Evolutionary conservation across 2,113 vertebrate species (phyloP).

Genomic region (Tragelaphus imberbis): DNA sequence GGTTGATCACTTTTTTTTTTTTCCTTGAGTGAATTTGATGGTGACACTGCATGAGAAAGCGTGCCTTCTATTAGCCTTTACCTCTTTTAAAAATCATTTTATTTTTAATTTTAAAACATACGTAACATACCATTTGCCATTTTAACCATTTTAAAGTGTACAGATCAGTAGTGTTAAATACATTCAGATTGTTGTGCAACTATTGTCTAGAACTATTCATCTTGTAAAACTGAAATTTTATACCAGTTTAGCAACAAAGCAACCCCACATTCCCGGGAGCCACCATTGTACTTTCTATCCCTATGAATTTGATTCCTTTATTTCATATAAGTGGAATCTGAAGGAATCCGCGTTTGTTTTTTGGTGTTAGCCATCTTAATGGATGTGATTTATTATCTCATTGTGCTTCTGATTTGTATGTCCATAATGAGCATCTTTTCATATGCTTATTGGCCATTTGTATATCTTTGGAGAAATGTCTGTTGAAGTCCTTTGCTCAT

Average conservation of each 20-base stretch:
- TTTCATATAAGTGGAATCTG: background rate
- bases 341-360: background rate
- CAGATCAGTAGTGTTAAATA: background rate
- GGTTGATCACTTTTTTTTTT: background rate
- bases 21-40: background rate
- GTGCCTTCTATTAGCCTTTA: background rate
- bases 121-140: background rate
- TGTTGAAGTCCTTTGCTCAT: background rate
- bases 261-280: background rate
- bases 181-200: background rate
- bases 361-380: background rate
- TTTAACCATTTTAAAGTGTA: background rate
- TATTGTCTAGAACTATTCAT: background rate
- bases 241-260: background rate
- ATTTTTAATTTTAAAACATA: background rate
- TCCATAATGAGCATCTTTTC: background rate
- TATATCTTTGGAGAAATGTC: background rate
- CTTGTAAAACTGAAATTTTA: background rate
- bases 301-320: background rate
- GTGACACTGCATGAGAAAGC: background rate
- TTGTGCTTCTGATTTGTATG: background rate
- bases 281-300: background rate
- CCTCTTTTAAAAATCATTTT: background rate
- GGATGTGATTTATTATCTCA: background rate
- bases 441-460: background rate